A percentile compares a stretch with the other conserved stretches of the same genome.
phyloP scores from a whole-genome alignment of 2,797 vertebrate genomes.

The Philypnodon macrostomus region DNA sequence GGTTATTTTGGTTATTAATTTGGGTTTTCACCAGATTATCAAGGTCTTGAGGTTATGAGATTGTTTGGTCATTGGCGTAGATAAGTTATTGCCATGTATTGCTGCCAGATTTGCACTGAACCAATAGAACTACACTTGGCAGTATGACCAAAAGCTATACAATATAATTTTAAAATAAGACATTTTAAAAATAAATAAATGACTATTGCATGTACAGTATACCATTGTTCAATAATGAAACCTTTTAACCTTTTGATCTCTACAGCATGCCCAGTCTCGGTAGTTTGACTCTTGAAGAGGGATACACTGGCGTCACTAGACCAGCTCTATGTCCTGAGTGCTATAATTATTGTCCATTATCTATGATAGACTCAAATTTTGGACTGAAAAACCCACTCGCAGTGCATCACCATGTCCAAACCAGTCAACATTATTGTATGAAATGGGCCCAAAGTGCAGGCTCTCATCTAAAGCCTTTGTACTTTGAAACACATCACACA shows the following conservation, averaged over 20 bases:
- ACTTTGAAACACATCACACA: not conserved
- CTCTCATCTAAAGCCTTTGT: slow-evolving; percentile 15
- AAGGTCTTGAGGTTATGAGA: too few species aligned
- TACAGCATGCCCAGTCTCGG: not conserved
- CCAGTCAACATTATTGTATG: slow-evolving; percentile 24
- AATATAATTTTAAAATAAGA: too few species aligned
- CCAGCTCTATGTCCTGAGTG: slow-evolving; percentile 23
- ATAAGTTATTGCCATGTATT: too few species aligned
- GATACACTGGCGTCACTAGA: slow-evolving; percentile 13
- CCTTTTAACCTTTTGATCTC: slow-evolving; percentile 15
- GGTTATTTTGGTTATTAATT: too few species aligned
- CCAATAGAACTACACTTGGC: too few species aligned
- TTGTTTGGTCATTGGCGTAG: too few species aligned
- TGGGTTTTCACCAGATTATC: too few species aligned
- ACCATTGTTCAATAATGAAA: not conserved
- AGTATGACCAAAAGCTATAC: too few species aligned
- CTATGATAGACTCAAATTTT: slow-evolving; percentile 26
- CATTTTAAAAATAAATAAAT: too few species aligned
- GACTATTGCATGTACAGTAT: too few species aligned
- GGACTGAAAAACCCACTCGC: slow-evolving; percentile 30
- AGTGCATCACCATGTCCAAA: slow-evolving; percentile 22
- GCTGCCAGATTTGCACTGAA: too few species aligned
- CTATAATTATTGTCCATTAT: slow-evolving; percentile 47
- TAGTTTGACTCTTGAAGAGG: slow-evolving; percentile 8
- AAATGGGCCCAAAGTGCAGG: slow-evolving; percentile 41